Evolutionary conservation across 2,888 invertebrate genomes (phyloP).

Genomic region (Cerastis leucographa): DNA sequence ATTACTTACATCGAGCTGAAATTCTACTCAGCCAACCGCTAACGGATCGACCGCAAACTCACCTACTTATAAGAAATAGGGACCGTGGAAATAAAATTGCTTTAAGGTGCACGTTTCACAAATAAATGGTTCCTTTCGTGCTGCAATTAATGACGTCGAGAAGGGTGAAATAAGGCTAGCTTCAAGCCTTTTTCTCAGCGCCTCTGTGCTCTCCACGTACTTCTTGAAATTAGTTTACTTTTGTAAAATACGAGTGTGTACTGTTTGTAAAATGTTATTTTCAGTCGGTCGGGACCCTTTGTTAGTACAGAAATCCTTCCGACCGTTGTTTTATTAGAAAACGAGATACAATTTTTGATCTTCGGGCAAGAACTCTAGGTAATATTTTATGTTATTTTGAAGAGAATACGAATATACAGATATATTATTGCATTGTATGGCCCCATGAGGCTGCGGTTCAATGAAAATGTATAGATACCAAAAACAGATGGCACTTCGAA

Average conservation of each 20-base stretch:
- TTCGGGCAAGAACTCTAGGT: background rate
- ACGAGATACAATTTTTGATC: background rate
- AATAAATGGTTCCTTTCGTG: constrained; percentile 72
- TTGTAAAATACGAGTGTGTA: constrained; percentile 55
- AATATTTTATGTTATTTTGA: background rate
- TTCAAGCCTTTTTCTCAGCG: constrained; percentile 65
- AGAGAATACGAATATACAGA: background rate
- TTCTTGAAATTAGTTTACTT: constrained; percentile 64
- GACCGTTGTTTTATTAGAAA: constrained; percentile 14
- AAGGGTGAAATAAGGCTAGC: constrained; percentile 69
- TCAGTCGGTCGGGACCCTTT: constrained; percentile 10
- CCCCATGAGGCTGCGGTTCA: background rate
- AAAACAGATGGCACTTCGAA: constrained; percentile 26
- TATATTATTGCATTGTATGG: constrained; percentile 13
- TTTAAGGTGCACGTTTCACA: constrained; percentile 71
- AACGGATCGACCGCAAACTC: constrained; percentile 76
- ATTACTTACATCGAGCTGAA: constrained; percentile 81
- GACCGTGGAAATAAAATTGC: constrained; percentile 68
- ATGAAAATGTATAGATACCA: constrained; percentile 4
- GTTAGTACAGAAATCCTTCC: background rate
- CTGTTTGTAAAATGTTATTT: constrained; percentile 44
- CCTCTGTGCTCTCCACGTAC: constrained; percentile 62
- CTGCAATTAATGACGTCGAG: constrained; percentile 73
- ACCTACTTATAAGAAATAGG: constrained; percentile 69
- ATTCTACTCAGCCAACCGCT: constrained; percentile 77